Percentiles rank a stretch among this genome's conserved stretches.
Conservation (phyloP, 2,888 invertebrate species). For the Leucophenga montana region DNA sequence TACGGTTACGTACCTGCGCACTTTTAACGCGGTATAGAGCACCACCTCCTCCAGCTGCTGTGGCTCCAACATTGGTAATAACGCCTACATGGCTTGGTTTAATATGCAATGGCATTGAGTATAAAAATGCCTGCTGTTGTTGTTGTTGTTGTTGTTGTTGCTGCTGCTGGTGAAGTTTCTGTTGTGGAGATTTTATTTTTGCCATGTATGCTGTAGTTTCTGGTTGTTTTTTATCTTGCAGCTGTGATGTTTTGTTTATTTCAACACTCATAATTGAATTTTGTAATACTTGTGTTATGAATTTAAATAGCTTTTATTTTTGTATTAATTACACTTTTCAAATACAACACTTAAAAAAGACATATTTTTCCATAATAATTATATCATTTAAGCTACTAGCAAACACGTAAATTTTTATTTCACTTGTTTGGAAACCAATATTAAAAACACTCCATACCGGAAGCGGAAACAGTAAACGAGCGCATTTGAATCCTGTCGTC, state of each 20-base stretch:
- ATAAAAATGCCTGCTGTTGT: constrained; percentile 55
- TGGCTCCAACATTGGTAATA: constrained; percentile 38
- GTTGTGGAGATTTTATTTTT: constrained; percentile 16
- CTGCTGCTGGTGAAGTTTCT: constrained; percentile 24
- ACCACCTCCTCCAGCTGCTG: constrained; percentile 42
- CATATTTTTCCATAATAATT: too few relatives aligned
- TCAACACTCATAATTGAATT: constrained; percentile 61
- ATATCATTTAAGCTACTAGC: too few relatives aligned
- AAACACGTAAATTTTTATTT: too few relatives aligned
- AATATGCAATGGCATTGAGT: constrained; percentile 58
- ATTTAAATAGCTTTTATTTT: not conserved
- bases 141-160: constrained; percentile 33
- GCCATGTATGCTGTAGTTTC: constrained; percentile 7
- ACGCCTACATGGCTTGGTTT: constrained; percentile 57
- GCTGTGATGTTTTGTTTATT: constrained; percentile 36
- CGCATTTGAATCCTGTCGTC: not conserved
- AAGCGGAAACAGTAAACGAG: too few relatives aligned
- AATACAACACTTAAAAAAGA: not conserved
- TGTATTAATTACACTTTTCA: not conserved
- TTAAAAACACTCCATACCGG: too few relatives aligned
- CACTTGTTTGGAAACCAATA: too few relatives aligned
- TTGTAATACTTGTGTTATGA: constrained; percentile 56
- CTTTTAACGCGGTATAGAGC: constrained; percentile 55
- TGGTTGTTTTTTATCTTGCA: constrained; percentile 27
- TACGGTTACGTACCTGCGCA: constrained; percentile 58